Conservation (phyloP, 2,113 vertebrate genomes). For the Nipponia nippon region DNA sequence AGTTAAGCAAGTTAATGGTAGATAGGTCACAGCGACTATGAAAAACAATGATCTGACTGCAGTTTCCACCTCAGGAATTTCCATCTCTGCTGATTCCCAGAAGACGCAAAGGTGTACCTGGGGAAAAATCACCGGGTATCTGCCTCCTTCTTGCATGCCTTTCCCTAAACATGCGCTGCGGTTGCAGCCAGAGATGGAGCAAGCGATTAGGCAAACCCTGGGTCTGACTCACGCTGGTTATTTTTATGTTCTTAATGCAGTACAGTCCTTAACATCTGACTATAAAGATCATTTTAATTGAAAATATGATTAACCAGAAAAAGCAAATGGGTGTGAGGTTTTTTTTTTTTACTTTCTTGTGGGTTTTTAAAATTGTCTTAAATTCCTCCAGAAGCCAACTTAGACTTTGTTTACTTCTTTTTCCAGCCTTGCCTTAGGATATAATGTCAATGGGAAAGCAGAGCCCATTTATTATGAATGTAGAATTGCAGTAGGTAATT, state of each 20-base stretch:
- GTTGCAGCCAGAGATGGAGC: neutral
- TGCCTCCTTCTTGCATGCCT: neutral
- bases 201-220: neutral
- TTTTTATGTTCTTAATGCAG: neutral
- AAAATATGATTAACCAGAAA: slow-evolving; percentile 24
- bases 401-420: slow-evolving; percentile 39
- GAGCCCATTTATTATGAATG: neutral
- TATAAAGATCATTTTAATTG: slow-evolving; percentile 22
- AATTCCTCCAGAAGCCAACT: slow-evolving; percentile 16
- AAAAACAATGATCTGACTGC: neutral
- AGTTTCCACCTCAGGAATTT: neutral
- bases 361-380: neutral
- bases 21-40: neutral
- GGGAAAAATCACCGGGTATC: neutral
- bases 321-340: neutral
- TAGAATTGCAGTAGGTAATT: slow-evolving; percentile 10
- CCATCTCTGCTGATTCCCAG: neutral
- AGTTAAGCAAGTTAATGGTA: neutral
- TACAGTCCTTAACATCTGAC: neutral
- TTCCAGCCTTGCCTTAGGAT: slow-evolving; percentile 31
- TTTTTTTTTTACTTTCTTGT: neutral
- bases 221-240: neutral
- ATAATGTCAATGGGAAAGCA: slow-evolving; percentile 43
- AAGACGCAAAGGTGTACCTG: neutral
- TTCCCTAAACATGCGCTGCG: neutral